Evolutionary conservation across 2,797 vertebrate genomes (phyloP).

Genomic region (Falco novaeseelandiae): DNA sequence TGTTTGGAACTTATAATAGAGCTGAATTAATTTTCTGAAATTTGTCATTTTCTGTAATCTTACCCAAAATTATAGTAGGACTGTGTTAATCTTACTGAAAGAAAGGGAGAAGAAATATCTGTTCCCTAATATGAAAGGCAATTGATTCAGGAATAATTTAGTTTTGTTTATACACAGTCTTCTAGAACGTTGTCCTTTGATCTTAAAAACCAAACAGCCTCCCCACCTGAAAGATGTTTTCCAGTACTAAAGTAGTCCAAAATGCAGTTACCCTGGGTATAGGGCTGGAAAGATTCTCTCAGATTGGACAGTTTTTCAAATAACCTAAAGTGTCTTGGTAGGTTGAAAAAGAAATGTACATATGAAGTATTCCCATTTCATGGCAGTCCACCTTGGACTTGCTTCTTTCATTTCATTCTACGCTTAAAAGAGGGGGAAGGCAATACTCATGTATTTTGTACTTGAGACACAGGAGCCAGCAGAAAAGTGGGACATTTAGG

Average conservation of each 20-base stretch:
- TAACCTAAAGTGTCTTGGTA: background rate
- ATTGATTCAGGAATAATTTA: background rate
- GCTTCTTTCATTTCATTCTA: background rate
- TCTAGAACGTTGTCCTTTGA: background rate
- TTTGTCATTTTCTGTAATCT: background rate
- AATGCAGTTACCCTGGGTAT: background rate
- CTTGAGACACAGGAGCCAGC: background rate
- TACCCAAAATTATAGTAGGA: background rate
- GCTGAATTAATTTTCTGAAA: background rate
- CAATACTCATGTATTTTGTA: background rate
- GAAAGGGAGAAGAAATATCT: background rate
- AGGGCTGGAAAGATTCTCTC: background rate
- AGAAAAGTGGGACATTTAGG: background rate
- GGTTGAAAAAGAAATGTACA: background rate
- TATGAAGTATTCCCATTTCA: background rate
- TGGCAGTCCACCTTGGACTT: background rate
- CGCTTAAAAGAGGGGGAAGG: background rate
- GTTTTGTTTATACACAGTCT: background rate
- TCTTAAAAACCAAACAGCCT: background rate
- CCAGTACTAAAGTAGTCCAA: background rate
- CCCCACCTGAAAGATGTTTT: background rate
- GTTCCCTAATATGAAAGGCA: background rate
- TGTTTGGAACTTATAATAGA: background rate
- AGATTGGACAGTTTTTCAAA: background rate
- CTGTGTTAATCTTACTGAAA: background rate